Conservation (phyloP, 1,140 invertebrate genomes). For the Teleopsis dalmanni region DNA sequence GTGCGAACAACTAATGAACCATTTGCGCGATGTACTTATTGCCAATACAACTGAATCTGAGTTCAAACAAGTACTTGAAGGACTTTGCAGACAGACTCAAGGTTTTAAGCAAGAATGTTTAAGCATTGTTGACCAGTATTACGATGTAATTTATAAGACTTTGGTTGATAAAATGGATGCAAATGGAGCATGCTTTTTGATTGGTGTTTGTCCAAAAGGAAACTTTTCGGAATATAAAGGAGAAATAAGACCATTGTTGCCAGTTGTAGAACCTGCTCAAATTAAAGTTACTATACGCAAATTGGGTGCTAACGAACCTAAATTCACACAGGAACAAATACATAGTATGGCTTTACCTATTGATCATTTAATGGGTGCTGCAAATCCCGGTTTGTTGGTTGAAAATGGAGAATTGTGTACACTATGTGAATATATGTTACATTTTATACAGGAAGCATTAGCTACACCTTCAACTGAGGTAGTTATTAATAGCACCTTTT, state of each 20-base stretch:
- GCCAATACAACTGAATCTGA: constrained; percentile 79
- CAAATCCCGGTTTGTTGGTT: constrained; percentile 41
- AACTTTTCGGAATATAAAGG: constrained; percentile 8
- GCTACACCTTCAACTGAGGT: constrained; percentile 62
- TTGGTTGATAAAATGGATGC: constrained; percentile 62
- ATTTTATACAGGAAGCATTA: constrained; percentile 67
- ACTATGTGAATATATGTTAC: constrained; percentile 75
- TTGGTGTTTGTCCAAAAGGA: constrained; percentile 58
- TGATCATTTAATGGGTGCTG: constrained; percentile 52
- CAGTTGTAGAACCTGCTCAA: constrained; percentile 27
- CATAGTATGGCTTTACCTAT: constrained; percentile 54
- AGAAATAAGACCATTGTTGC: constrained; percentile 37
- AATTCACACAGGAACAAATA: constrained; percentile 28
- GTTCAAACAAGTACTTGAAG: constrained; percentile 68
- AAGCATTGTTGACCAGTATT: constrained; percentile 69
- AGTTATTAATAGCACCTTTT: constrained; percentile 12
- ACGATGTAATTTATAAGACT: constrained; percentile 62
- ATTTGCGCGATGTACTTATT: constrained; percentile 69
- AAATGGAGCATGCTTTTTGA: constrained; percentile 58
- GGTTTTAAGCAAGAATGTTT: constrained; percentile 59
- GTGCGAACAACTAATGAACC: constrained; percentile 70
- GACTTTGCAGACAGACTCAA: constrained; percentile 71
- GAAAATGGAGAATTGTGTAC: constrained; percentile 56
- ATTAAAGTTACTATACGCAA: constrained; percentile 36
- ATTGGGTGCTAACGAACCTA: constrained; percentile 35